Percentiles rank a stretch among this genome's conserved stretches.
phyloP scores from a whole-genome alignment of 1,140 invertebrate species.

The Trachymyrmex cornetzi region DNA sequence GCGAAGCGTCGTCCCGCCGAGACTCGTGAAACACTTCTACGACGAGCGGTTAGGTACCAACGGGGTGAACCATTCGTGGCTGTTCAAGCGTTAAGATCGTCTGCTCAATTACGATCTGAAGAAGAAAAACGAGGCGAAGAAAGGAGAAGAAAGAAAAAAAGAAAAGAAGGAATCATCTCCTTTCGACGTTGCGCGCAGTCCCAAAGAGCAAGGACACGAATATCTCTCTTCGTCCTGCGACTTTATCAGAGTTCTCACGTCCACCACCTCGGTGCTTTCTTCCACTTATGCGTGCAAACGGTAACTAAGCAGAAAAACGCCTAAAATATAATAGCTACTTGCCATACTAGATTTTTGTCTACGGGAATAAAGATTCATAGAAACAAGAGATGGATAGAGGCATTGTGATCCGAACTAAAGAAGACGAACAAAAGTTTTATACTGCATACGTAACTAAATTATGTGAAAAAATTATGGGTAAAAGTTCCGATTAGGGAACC shows the following conservation, averaged over 20 bases:
- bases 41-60: conserved; percentile 46
- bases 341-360: conserved; percentile 62
- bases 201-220: conserved; percentile 44
- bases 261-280: not conserved
- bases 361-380: conserved; percentile 43
- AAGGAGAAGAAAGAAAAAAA: not conserved
- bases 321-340: conserved; percentile 81
- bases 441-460: not conserved
- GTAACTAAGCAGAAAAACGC: conserved; percentile 82
- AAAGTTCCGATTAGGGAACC: too few relatives aligned
- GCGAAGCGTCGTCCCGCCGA: conserved; percentile 63
- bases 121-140: conserved; percentile 2
- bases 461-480: not conserved
- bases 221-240: conserved; percentile 47
- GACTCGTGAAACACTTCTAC: conserved; percentile 69
- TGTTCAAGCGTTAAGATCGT: conserved; percentile 73
- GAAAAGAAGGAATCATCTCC: conserved; percentile 37
- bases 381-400: conserved; percentile 48
- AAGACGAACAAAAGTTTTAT: conserved; percentile 22
- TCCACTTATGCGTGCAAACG: conserved; percentile 56
- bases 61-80: conserved; percentile 62
- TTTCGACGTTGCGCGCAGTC: conserved; percentile 27
- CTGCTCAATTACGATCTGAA: conserved; percentile 72
- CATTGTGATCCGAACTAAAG: conserved; percentile 10
- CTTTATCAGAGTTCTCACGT: conserved; percentile 24